Evolutionary conservation across 2,113 vertebrate species (phyloP), one percentile per base, ranked within the genome.

Genomic region (Raja brachyura): DNA sequence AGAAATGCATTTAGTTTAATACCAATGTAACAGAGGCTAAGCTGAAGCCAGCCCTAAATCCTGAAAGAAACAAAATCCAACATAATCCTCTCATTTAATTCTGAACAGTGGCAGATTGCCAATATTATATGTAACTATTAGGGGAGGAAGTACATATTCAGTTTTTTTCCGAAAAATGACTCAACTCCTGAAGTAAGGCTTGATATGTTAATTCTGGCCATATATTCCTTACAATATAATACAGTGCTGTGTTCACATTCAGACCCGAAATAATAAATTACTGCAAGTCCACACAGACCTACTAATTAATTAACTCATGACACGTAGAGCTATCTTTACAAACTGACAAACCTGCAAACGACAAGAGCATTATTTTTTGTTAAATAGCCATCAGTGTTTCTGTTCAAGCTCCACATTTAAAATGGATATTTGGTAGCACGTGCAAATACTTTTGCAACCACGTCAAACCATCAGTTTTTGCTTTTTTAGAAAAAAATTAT

Each of bases 31-130:
- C 94, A 95, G 95, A 96, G 95, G 95, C 95, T 98, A 97, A 97
- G 96, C 96, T 95, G 96, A 95, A 95, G 95, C 96, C 97, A 97
- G 95, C 95, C 96, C 95, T 97, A 97, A 97, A 97, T 97, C 97
- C 97, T 95, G 95, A 97, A 96, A 96, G 96, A 96, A 97, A 96
- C 96, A 94, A 97, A 97, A 97, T 97, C 96, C 95, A 95, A 95
- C 94, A 95, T 97, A 97, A 97, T 98, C 97, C 95, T 96, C 94
- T 93, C 95, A 95, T 95, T 96, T 97, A 96, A 97, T 97, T 97
- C 96, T 95, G 95, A 95, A 94, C 95, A 96, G 95, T 95, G 95
- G 96, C 95, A 95, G 93, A 54, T 77, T 93, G 95, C 94, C 95
- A 96, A 95, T 63, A 95, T 95, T 94, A 85, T 79, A 94, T 93